Percentiles rank a stretch among this genome's conserved stretches.
These are phyloP conservation scores for Streblospio benedicti DNA, from an alignment of 1,140 invertebrate genomes.

Conservation along the genomic window DNA sequence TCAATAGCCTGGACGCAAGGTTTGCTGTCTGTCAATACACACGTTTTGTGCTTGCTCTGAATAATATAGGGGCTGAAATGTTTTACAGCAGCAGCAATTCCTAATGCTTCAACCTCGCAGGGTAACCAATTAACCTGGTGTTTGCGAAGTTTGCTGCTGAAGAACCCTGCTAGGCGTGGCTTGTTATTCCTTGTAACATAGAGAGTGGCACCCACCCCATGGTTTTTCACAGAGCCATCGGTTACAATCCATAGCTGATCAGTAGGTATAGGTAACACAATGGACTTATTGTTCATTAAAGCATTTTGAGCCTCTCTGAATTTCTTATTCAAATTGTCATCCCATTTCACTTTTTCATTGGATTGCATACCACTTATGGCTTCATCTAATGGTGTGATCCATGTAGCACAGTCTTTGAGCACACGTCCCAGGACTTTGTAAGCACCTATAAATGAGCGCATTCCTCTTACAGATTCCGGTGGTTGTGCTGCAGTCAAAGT, in stretches of 20 bases:
- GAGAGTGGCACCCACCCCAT: conserved; percentile 18
- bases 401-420: too few relatives aligned
- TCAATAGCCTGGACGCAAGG: conserved; percentile 23
- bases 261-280: too few relatives aligned
- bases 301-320: too few relatives aligned
- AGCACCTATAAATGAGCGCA: too few relatives aligned
- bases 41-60: conserved; percentile 13
- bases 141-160: conserved; percentile 17
- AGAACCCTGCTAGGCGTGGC: conserved; percentile 15
- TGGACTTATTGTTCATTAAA: too few relatives aligned
- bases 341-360: too few relatives aligned
- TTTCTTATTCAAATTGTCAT: too few relatives aligned
- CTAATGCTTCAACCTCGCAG: conserved; percentile 23
- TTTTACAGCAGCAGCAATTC: conserved; percentile 19
- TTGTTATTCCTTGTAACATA: conserved; percentile 14
- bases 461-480: too few relatives aligned
- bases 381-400: too few relatives aligned
- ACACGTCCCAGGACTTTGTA: too few relatives aligned
- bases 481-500: too few relatives aligned
- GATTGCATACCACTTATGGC: too few relatives aligned
- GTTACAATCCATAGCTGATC: conserved; percentile 11
- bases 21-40: conserved; percentile 23
- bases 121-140: conserved; percentile 21
- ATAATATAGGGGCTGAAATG: conserved; percentile 22
- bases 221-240: conserved; percentile 14